Conservation (phyloP, 2,888 invertebrate species). For the Polia nebulosa region DNA sequence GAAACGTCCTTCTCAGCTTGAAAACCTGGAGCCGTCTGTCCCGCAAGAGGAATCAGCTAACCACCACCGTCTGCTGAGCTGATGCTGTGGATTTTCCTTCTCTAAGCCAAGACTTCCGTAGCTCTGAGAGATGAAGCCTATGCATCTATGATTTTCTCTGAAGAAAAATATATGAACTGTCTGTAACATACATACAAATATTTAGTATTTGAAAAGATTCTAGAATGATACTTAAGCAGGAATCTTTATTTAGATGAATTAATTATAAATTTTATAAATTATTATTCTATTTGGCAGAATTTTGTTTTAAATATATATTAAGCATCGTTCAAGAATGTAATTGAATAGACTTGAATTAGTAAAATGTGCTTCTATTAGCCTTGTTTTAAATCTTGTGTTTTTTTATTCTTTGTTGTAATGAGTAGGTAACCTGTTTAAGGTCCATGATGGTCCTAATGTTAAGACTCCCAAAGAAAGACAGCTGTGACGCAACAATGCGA, state of each 20-base stretch:
- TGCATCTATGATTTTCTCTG: not conserved
- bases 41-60: no score
- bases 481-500: not conserved
- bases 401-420: not conserved
- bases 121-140: not conserved
- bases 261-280: not conserved
- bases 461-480: not conserved
- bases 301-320: not conserved
- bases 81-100: not conserved
- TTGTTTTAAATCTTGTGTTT: not conserved
- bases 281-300: not conserved
- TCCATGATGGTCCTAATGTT: not conserved
- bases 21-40: no score
- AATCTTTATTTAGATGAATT: not conserved
- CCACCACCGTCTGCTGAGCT: no score
- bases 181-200: slow-evolving; percentile 1
- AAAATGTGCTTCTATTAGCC: no score
- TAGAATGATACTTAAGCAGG: not conserved
- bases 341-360: no score
- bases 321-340: not conserved
- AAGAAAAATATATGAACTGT: not conserved
- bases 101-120: not conserved
- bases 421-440: no score
- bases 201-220: not conserved
- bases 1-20: not conserved